Evolutionary conservation across 2,888 invertebrate species (phyloP).

Genomic region (Cheilosia grossa): DNA sequence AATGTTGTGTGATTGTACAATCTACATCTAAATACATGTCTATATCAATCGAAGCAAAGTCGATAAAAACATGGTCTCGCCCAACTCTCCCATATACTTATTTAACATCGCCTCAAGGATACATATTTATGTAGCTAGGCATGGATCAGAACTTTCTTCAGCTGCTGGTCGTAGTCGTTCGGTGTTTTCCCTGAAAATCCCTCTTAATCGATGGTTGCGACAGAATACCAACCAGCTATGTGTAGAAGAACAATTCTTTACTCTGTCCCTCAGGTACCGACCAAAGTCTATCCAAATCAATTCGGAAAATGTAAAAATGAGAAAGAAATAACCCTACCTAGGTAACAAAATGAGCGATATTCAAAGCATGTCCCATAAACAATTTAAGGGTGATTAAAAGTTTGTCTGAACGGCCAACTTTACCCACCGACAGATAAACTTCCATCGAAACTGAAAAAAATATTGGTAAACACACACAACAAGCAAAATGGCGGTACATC

Average conservation of each 20-base stretch:
- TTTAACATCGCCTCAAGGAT: background rate
- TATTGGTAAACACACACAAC: conserved; percentile 46
- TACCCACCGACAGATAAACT: conserved; percentile 15
- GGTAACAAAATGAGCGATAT: conserved; percentile 53
- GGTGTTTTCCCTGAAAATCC: conserved; percentile 35
- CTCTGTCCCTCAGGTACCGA: background rate
- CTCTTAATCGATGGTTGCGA: conserved; percentile 41
- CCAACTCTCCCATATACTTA: background rate
- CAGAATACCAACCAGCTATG: conserved; percentile 15
- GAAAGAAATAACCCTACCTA: conserved; percentile 3
- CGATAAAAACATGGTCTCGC: conserved; percentile 24
- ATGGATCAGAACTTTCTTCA: conserved; percentile 13
- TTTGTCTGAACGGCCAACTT: conserved; percentile 69
- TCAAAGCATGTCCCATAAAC: conserved; percentile 75
- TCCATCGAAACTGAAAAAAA: conserved; percentile 62
- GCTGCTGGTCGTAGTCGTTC: conserved; percentile 7
- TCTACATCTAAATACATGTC: background rate
- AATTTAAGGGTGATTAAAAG: conserved; percentile 76
- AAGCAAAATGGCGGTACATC: conserved; percentile 19
- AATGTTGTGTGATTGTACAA: conserved; percentile 25
- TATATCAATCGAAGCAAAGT: background rate
- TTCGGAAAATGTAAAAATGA: conserved; percentile 8
- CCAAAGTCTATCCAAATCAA: conserved; percentile 51
- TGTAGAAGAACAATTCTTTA: conserved; percentile 36
- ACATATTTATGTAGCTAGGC: background rate